Percentiles rank a stretch among this genome's conserved stretches.
Evolutionary conservation across 2,888 invertebrate genomes (phyloP).

Genomic region (Drosophila koepferae): DNA sequence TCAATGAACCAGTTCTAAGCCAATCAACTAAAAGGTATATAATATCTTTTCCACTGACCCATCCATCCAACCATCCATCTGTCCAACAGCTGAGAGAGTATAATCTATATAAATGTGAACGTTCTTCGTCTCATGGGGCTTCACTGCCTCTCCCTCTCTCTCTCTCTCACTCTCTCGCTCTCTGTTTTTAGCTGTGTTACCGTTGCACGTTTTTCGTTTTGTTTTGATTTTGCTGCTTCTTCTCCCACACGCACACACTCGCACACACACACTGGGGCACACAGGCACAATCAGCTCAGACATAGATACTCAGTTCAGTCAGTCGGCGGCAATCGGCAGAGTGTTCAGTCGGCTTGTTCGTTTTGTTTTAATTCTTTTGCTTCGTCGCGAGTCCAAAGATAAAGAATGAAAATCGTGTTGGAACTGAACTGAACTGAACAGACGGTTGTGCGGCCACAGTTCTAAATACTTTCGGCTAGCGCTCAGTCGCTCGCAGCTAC

Average conservation of each 20-base stretch:
- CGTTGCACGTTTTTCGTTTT: constrained; percentile 77
- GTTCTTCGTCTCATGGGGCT: constrained; percentile 16
- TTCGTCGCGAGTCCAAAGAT: constrained; percentile 63
- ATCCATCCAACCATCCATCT: constrained; percentile 31
- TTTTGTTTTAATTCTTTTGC: constrained; percentile 79
- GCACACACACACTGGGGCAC: not conserved
- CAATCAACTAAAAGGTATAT: not conserved
- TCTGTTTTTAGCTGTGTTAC: constrained; percentile 46
- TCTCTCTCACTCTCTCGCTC: no score
- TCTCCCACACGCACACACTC: constrained; percentile 30
- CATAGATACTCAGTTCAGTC: constrained; percentile 39
- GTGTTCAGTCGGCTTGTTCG: constrained; percentile 39
- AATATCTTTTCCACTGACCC: constrained; percentile 15
- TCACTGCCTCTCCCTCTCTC: not conserved
- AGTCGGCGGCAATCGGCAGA: constrained; percentile 21
- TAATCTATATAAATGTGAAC: constrained; percentile 4
- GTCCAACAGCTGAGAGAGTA: constrained; percentile 44
- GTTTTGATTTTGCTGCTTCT: constrained; percentile 77
- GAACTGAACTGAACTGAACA: constrained; percentile 30
- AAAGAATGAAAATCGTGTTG: constrained; percentile 64
- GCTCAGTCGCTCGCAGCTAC: constrained; percentile 68
- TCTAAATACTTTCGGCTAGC: constrained; percentile 82
- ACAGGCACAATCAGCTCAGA: constrained; percentile 19
- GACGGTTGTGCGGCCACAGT: constrained; percentile 57
- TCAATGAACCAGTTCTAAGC: not conserved